phyloP scores from a whole-genome alignment of 2,888 invertebrate species.

The Conistra vaccinii region DNA sequence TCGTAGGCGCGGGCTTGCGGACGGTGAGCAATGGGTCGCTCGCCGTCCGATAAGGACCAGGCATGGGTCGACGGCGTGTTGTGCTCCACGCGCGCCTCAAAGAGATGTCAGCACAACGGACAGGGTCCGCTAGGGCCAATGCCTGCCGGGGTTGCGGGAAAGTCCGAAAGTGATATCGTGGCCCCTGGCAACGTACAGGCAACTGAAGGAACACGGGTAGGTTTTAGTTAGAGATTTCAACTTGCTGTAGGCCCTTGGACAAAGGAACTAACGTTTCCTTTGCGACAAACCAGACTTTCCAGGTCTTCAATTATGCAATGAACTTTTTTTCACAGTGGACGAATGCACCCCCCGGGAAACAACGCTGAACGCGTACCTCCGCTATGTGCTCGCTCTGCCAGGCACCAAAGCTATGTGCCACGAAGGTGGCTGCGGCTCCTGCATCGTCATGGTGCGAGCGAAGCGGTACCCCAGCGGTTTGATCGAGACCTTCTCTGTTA shows the following conservation, averaged over 20 bases:
- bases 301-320: neutral
- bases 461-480: constrained; percentile 73
- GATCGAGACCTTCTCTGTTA: constrained; percentile 82
- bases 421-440: constrained; percentile 85
- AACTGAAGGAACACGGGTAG: too few relatives aligned
- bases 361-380: constrained; percentile 91
- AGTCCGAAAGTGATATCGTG: too few relatives aligned
- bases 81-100: too few relatives aligned
- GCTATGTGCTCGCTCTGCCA: constrained; percentile 90
- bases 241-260: neutral
- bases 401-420: constrained; percentile 92
- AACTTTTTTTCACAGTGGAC: constrained; percentile 71
- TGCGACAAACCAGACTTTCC: neutral
- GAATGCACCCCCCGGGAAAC: constrained; percentile 86
- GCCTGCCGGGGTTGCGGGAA: too few relatives aligned
- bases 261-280: neutral
- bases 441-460: constrained; percentile 83
- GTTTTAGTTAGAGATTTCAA: too few relatives aligned
- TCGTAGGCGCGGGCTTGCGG: too few relatives aligned
- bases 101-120: too few relatives aligned
- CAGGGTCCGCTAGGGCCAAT: too few relatives aligned
- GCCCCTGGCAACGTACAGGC: too few relatives aligned
- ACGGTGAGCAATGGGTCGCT: too few relatives aligned
- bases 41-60: too few relatives aligned
- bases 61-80: too few relatives aligned